Conservation (phyloP, 1,140 invertebrate species). For the Vanessa atalanta region DNA sequence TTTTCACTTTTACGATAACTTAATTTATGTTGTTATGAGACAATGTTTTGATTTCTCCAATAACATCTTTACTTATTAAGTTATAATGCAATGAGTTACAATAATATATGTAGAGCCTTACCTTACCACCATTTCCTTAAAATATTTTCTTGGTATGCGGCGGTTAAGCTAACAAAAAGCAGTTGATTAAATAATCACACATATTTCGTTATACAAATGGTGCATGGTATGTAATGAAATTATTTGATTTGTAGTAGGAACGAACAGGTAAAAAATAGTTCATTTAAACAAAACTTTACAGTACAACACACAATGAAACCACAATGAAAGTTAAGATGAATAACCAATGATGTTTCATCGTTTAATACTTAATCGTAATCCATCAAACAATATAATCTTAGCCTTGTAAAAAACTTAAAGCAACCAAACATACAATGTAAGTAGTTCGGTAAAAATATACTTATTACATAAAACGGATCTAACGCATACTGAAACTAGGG, state of each 20-base stretch:
- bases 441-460: too few relatives aligned
- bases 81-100: neutral
- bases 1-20: neutral
- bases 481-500: too few relatives aligned
- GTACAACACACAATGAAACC: too few relatives aligned
- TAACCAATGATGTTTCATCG: too few relatives aligned
- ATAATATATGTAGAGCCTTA: slow-evolving; percentile 14
- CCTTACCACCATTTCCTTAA: neutral
- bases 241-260: neutral
- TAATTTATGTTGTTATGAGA: neutral
- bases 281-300: too few relatives aligned
- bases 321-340: too few relatives aligned
- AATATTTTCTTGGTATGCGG: slow-evolving; percentile 19
- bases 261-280: neutral
- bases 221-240: slow-evolving; percentile 24
- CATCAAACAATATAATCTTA: too few relatives aligned
- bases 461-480: too few relatives aligned
- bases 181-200: slow-evolving; percentile 61
- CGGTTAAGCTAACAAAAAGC: slow-evolving; percentile 46
- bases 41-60: neutral
- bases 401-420: too few relatives aligned
- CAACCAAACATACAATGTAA: too few relatives aligned
- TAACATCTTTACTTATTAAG: neutral
- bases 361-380: too few relatives aligned
- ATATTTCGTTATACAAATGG: slow-evolving; percentile 45